Conservation (phyloP, 2,888 invertebrate genomes). For the Oscheius sp. region DNA sequence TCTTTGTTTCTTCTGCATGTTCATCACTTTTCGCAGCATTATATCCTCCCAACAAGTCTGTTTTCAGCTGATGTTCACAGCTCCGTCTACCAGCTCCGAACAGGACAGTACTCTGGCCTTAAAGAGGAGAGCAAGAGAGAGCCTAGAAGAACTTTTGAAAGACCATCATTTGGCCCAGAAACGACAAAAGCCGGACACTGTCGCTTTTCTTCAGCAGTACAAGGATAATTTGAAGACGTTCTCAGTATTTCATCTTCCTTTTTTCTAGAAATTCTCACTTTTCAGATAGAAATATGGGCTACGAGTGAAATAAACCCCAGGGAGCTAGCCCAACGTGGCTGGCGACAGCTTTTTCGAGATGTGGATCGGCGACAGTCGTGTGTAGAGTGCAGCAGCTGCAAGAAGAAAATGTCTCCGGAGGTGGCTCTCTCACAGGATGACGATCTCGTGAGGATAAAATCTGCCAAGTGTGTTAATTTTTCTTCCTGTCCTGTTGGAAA, state of each 20-base stretch:
- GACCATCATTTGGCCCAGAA: background rate
- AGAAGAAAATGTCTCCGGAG: conserved; percentile 39
- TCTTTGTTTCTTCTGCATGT: too few relatives aligned
- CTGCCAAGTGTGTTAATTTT: conserved; percentile 38
- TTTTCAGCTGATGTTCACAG: background rate
- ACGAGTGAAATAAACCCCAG: conserved; percentile 32
- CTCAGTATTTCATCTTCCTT: background rate
- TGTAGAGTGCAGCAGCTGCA: conserved; percentile 46
- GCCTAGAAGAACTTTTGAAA: background rate
- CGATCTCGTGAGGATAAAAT: conserved; percentile 42
- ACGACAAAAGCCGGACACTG: background rate
- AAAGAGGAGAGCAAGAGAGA: conserved; percentile 19
- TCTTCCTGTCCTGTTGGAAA: background rate
- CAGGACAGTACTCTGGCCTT: background rate
- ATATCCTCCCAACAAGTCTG: too few relatives aligned
- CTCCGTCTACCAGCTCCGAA: conserved; percentile 3
- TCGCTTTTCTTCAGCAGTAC: conserved; percentile 12
- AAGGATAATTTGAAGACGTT: conserved; percentile 1
- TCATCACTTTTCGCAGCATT: too few relatives aligned
- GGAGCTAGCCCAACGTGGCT: conserved; percentile 52
- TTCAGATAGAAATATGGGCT: conserved; percentile 15
- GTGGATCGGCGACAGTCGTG: background rate
- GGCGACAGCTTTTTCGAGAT: conserved; percentile 45
- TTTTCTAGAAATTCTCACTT: too few relatives aligned
- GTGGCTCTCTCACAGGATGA: conserved; percentile 44